A percentile compares a stretch with the other conserved stretches of the same genome.
Conservation (phyloP, 1,140 invertebrate genomes). For the Vanessa atalanta region DNA sequence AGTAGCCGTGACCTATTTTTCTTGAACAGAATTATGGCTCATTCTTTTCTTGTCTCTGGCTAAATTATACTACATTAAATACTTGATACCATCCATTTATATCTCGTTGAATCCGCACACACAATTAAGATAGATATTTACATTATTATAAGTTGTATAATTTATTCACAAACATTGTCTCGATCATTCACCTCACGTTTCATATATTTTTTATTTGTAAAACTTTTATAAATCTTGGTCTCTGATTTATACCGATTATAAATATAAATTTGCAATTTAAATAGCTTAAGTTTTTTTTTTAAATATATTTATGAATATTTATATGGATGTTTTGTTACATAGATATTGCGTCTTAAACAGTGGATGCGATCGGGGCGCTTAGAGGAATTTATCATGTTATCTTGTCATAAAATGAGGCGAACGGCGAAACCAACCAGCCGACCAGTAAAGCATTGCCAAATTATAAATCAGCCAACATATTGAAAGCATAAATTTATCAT, state of each 20-base stretch:
- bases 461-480: neutral
- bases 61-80: slow-evolving; percentile 17
- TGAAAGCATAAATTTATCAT: slow-evolving; percentile 33
- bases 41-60: slow-evolving; percentile 13
- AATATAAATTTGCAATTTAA: neutral
- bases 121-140: neutral
- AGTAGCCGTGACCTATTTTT: slow-evolving; percentile 35
- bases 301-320: too few species aligned
- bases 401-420: too few species aligned
- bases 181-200: slow-evolving; percentile 1
- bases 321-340: too few species aligned
- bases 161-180: neutral
- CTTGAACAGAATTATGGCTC: slow-evolving; percentile 13
- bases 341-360: too few species aligned
- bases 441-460: neutral
- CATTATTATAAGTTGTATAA: slow-evolving; percentile 8
- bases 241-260: slow-evolving; percentile 7
- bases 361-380: too few species aligned
- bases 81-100: slow-evolving; percentile 9
- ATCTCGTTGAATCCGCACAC: slow-evolving; percentile 1
- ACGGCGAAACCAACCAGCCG: too few species aligned
- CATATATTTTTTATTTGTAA: neutral
- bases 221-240: slow-evolving; percentile 2
- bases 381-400: too few species aligned
- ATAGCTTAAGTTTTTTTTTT: too few species aligned